Evolutionary conservation across 1,140 invertebrate genomes (phyloP), one percentile per base, ranked within the genome.

Genomic region (Lysiphlebus fabarum): DNA sequence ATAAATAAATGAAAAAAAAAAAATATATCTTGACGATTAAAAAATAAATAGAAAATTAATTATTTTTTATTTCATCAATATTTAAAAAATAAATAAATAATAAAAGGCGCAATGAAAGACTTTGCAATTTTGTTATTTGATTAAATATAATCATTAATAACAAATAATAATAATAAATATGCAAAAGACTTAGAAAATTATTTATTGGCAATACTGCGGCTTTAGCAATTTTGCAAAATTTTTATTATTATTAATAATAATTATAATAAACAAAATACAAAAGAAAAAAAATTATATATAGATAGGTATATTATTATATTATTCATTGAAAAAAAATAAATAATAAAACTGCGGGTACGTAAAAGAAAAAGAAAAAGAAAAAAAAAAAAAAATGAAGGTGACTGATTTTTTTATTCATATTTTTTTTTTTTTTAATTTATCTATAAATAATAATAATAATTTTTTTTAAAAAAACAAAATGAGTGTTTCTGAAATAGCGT

Each of bases 131-230:
- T 8, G 7, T 41, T 41, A 41, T 2, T 41, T 11, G 40, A 17
- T 17, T 11, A 41, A 8, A n/a, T n/a, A n/a, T 11, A 41, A 41
- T 41, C 37, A 50, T 36, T 50, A 65, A 58, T 66, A 63, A 65
- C 47, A 59, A 54, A 41, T 7, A 50, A 33, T 34, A 56, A 38
- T 42, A 51, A 42, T 43, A 26, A 63, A 64, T 65, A 64, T 74
- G 67, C 12, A 71, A 64, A 71, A 73, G 67, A 71, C 68, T 72
- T 75, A 76, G 73, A 68, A 74, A 77, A 75, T 77, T 75, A 77
- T 77, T 77, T 74, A 76, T 75, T 77, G 64, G 67, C 71, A 68
- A 70, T 72, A 69, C 67, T 67, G 63, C 65, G 58, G 65, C 47
- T 59, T 26, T 40, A 57, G 53, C 53, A 57, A 58, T 57, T 59